Conservation (phyloP, 2,888 invertebrate species). For the Metacarcinus magister region DNA sequence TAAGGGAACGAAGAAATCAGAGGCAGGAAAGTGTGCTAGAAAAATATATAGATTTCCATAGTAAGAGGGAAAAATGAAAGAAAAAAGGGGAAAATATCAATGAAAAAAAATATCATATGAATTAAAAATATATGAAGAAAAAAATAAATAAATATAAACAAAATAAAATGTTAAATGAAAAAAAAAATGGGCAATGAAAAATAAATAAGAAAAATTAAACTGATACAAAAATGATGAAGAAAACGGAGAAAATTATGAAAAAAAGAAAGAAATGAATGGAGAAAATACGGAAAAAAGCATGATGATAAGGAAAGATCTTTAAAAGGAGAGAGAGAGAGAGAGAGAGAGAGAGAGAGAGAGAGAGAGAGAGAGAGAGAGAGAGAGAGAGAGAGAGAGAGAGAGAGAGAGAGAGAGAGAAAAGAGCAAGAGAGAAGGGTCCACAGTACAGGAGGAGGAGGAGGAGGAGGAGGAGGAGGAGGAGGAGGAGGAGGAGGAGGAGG, state of each 20-base stretch:
- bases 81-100: not conserved
- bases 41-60: not conserved
- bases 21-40: not conserved
- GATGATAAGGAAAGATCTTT: too few species aligned
- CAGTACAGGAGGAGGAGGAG: not conserved
- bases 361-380: not conserved
- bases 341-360: conserved; percentile 26
- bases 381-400: conserved; percentile 4
- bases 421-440: not conserved
- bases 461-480: too few species aligned
- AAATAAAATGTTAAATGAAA: too few species aligned
- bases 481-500: too few species aligned
- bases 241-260: too few species aligned
- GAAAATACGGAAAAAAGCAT: not conserved
- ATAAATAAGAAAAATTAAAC: not conserved
- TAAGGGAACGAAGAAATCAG: not conserved
- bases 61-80: not conserved
- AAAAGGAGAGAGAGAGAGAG: not conserved
- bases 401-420: not conserved
- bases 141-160: not conserved
- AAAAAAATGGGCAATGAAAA: too few species aligned
- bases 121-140: too few species aligned
- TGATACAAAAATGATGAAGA: too few species aligned
- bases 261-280: too few species aligned
- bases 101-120: too few species aligned